phyloP scores from a whole-genome alignment of 1,140 invertebrate genomes.

The Oscheius sp. region DNA sequence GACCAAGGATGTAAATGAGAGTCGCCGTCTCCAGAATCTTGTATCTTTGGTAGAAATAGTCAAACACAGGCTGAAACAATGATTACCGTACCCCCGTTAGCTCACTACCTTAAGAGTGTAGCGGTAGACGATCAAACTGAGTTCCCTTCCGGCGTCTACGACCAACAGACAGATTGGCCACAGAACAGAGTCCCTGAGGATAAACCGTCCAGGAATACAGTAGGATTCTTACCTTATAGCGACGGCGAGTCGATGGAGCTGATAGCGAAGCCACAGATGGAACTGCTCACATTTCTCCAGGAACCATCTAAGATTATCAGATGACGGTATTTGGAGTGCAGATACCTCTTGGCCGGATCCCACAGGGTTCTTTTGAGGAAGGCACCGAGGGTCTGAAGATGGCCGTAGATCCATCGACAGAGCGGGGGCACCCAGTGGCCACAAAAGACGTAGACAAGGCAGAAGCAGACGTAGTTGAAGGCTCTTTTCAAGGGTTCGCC shows the following conservation, averaged over 20 bases:
- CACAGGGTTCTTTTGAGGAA: slow-evolving; percentile 17
- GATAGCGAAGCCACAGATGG: background rate
- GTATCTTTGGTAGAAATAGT: slow-evolving; percentile 44
- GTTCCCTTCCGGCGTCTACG: slow-evolving; percentile 19
- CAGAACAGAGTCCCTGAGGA: slow-evolving; percentile 28
- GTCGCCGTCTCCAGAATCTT: slow-evolving; percentile 50
- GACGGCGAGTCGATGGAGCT: background rate
- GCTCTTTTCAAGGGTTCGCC: slow-evolving; percentile 17
- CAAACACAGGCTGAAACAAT: slow-evolving; percentile 36
- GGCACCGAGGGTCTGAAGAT: slow-evolving; percentile 9
- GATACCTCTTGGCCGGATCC: slow-evolving; percentile 28
- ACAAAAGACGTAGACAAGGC: slow-evolving; percentile 51
- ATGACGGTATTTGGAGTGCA: too few species aligned
- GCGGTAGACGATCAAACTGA: slow-evolving; percentile 12
- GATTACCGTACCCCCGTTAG: too few species aligned
- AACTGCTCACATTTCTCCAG: slow-evolving; percentile 1
- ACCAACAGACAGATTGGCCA: slow-evolving; percentile 34
- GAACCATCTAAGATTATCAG: slow-evolving; percentile 5
- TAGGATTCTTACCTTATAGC: slow-evolving; percentile 3
- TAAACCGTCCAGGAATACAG: background rate
- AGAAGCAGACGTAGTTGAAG: slow-evolving; percentile 44
- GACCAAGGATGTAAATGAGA: slow-evolving; percentile 51
- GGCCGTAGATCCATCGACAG: background rate
- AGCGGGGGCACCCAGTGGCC: slow-evolving; percentile 50
- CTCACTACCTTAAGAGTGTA: slow-evolving; percentile 7